phyloP scores from a whole-genome alignment of 1,140 invertebrate species.

The Meloidogyne exigua region DNA sequence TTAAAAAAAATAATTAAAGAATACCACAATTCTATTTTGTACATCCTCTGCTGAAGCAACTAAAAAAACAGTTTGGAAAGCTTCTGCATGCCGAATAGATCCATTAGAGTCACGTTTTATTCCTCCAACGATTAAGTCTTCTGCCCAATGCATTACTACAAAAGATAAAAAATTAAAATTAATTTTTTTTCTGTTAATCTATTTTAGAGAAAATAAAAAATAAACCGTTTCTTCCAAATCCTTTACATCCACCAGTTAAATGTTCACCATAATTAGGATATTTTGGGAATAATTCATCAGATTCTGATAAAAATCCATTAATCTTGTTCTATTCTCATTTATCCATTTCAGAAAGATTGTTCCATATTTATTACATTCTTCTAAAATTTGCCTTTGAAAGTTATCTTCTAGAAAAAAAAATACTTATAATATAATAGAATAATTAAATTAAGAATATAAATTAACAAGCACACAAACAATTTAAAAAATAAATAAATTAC shows the following conservation, averaged over 20 bases:
- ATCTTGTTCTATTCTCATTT: conserved; percentile 46
- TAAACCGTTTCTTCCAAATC: conserved; percentile 9
- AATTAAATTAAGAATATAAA: too few species aligned
- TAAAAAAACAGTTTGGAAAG: conserved; percentile 76
- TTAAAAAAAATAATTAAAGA: neutral
- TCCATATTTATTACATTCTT: conserved; percentile 50
- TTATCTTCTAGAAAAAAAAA: conserved; percentile 63
- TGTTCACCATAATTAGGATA: conserved; percentile 78
- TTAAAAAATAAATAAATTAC: conserved; percentile 7
- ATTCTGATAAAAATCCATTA: conserved; percentile 45
- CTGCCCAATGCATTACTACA: conserved; percentile 94
- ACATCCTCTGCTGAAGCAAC: conserved; percentile 66
- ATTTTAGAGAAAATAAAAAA: too few species aligned
- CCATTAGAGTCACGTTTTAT: conserved; percentile 35
- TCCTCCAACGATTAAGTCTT: conserved; percentile 90
- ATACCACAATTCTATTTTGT: conserved; percentile 48
- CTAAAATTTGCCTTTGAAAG: conserved; percentile 38
- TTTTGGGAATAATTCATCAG: conserved; percentile 47
- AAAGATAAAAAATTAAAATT: neutral
- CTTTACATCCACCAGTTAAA: conserved; percentile 21
- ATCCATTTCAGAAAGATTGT: conserved; percentile 55
- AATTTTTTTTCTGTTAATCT: neutral
- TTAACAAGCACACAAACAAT: too few species aligned
- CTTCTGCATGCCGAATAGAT: conserved; percentile 28
- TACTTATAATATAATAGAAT: too few species aligned